Conservation (phyloP, 2,888 invertebrate species). For the Byasa hedistus region DNA sequence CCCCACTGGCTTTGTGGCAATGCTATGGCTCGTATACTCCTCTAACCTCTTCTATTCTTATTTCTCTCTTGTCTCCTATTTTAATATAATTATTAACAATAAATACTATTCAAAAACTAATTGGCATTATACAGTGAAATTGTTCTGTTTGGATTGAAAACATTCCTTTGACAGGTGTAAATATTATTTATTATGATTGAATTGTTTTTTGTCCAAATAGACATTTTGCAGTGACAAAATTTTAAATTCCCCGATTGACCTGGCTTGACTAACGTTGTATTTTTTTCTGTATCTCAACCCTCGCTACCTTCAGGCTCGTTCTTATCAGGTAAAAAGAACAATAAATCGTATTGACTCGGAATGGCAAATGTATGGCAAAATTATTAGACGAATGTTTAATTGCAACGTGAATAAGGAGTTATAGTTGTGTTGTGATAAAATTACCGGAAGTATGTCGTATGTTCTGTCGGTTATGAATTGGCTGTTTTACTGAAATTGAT, state of each 20-base stretch:
- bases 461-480: conserved; percentile 62
- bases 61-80: conserved; percentile 44
- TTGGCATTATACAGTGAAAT: conserved; percentile 31
- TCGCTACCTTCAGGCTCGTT: conserved; percentile 90
- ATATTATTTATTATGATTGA: neutral
- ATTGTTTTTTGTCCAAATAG: conserved; percentile 16
- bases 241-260: conserved; percentile 27
- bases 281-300: conserved; percentile 81
- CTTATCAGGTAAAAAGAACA: conserved; percentile 89
- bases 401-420: conserved; percentile 53
- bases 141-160: conserved; percentile 20
- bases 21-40: conserved; percentile 69
- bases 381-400: conserved; percentile 69
- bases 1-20: conserved; percentile 77
- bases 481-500: conserved; percentile 50
- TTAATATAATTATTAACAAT: conserved; percentile 8
- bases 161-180: neutral
- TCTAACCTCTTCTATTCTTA: conserved; percentile 45
- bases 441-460: conserved; percentile 48
- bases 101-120: conserved; percentile 7
- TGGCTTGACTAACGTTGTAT: conserved; percentile 78
- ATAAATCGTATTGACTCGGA: conserved; percentile 72
- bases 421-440: conserved; percentile 72
- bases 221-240: conserved; percentile 7
- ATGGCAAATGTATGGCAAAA: conserved; percentile 77